Percentiles rank a stretch among this genome's conserved stretches.
These are phyloP conservation scores for Labeo rohita DNA, from an alignment of 2,113 vertebrate species.

Conservation along the genomic window DNA sequence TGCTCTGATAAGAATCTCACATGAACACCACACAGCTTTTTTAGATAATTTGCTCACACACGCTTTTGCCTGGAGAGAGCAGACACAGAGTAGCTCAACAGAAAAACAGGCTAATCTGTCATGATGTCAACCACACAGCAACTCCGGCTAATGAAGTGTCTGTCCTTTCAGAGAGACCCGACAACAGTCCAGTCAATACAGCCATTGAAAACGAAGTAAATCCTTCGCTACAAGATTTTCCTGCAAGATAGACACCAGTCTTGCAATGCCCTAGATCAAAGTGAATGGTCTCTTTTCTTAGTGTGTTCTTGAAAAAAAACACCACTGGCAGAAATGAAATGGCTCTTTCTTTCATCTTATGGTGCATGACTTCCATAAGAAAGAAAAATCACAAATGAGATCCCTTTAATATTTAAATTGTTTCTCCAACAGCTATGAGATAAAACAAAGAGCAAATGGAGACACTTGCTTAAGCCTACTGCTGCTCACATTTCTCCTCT, in stretches of 20 bases:
- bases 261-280: not conserved
- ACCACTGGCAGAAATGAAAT: not conserved
- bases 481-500: not conserved
- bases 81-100: not conserved
- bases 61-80: not conserved
- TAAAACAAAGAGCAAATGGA: not conserved
- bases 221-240: not conserved
- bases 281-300: not conserved
- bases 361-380: not conserved
- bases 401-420: not conserved
- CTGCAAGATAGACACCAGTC: not conserved
- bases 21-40: constrained; percentile 4
- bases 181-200: not conserved
- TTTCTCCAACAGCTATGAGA: not conserved
- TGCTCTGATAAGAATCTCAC: not conserved
- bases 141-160: not conserved
- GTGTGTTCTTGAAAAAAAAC: not conserved
- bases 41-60: constrained; percentile 10
- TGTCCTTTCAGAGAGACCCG: not conserved
- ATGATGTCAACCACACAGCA: constrained; percentile 1
- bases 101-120: constrained; percentile 12
- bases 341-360: not conserved
- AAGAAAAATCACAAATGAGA: not conserved
- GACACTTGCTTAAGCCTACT: not conserved
- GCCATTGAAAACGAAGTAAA: not conserved